Evolutionary conservation across 1,140 invertebrate species (phyloP).

Genomic region (Delia radicum): DNA sequence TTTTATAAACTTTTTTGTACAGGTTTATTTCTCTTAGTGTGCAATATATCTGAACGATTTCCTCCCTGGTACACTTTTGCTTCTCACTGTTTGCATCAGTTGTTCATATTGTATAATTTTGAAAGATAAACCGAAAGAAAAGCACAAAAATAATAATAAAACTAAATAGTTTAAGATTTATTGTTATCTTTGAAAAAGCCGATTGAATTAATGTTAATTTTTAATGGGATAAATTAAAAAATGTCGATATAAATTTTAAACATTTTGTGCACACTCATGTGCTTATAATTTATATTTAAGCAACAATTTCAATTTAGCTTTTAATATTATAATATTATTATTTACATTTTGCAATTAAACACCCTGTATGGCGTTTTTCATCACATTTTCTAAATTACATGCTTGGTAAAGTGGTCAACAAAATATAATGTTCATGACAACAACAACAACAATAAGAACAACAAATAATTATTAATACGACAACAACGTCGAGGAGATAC

Average conservation of each 20-base stretch:
- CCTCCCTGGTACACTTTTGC: too few species aligned
- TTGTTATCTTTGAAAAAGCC: conserved; percentile 8
- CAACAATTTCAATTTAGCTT: too few species aligned
- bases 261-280: background rate
- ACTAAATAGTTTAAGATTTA: conserved; percentile 13
- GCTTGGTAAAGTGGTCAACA: background rate
- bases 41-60: too few species aligned
- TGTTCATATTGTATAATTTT: background rate
- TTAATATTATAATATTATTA: background rate
- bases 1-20: too few species aligned
- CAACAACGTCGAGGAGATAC: conserved; percentile 10
- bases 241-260: conserved; percentile 6
- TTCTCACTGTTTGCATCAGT: too few species aligned
- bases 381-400: background rate
- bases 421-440: too few species aligned
- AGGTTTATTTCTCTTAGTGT: too few species aligned
- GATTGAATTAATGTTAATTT: conserved; percentile 12
- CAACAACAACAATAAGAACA: background rate
- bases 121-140: background rate
- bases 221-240: conserved; percentile 13
- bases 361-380: background rate
- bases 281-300: background rate
- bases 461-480: background rate
- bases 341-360: background rate
- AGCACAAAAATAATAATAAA: background rate